phyloP scores from a whole-genome alignment of 2,113 vertebrate genomes.

The Upupa epops region DNA sequence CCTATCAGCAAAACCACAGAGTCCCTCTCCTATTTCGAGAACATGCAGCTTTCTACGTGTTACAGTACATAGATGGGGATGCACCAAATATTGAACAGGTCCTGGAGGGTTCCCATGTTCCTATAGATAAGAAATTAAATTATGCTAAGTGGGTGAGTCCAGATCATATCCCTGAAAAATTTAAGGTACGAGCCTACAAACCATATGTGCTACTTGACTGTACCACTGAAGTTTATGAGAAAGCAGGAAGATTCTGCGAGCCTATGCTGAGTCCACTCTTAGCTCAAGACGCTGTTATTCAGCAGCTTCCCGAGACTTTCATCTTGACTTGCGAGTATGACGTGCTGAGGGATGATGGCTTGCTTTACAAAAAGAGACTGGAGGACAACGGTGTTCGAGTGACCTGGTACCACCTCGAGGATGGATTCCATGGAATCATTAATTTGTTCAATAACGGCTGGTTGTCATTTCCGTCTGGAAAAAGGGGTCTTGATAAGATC shows the following conservation, averaged over 20 bases:
- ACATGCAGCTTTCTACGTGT: conserved; percentile 62
- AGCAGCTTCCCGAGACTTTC: conserved; percentile 75
- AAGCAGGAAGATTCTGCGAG: conserved; percentile 49
- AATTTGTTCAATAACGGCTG: conserved; percentile 46
- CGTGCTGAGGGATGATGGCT: conserved; percentile 79
- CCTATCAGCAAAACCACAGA: conserved; percentile 80
- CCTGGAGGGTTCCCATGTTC: conserved; percentile 75
- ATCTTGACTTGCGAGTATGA: conserved; percentile 87
- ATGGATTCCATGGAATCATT: conserved; percentile 83
- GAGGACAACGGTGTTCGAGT: conserved; percentile 78
- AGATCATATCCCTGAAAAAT: conserved; percentile 77
- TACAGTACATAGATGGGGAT: conserved; percentile 73
- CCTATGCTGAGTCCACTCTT: conserved; percentile 74
- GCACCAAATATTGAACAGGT: conserved; percentile 61
- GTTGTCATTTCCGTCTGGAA: conserved; percentile 72
- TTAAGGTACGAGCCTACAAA: conserved; percentile 63
- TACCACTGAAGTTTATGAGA: conserved; percentile 67
- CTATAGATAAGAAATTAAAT: conserved; percentile 68
- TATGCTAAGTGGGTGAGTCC: conserved; percentile 77
- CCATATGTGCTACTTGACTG: background rate
- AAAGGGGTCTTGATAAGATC: conserved; percentile 60
- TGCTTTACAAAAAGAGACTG: conserved; percentile 84
- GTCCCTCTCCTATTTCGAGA: conserved; percentile 76
- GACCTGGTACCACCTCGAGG: conserved; percentile 78
- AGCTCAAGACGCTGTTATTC: conserved; percentile 65